phyloP scores from a whole-genome alignment of 2,797 vertebrate species.

The Sebastes nivosus region DNA sequence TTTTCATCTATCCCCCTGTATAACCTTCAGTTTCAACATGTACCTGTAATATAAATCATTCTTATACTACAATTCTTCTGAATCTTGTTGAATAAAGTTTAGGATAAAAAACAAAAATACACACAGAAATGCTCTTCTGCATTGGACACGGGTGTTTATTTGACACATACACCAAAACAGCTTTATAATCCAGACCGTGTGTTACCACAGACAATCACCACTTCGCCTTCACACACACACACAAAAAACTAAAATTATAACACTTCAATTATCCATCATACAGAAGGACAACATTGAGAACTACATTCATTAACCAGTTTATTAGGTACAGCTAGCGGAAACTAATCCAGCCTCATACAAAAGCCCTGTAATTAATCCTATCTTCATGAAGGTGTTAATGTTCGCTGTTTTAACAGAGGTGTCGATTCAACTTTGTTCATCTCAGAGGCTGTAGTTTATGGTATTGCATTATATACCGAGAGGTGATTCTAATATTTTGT shows the following conservation, averaged over 20 bases:
- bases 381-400: neutral
- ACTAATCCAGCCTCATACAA: neutral
- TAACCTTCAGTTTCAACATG: neutral
- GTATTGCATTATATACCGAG: neutral
- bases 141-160: constrained; percentile 41
- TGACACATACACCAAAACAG: constrained; percentile 51
- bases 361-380: neutral
- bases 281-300: neutral
- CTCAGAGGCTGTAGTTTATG: neutral
- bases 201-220: neutral
- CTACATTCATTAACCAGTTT: constrained; percentile 25
- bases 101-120: neutral
- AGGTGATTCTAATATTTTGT: neutral
- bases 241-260: neutral
- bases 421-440: neutral
- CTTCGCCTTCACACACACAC: neutral
- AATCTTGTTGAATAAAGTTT: neutral
- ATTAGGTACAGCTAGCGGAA: neutral
- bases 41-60: neutral
- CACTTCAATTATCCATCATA: constrained; percentile 12
- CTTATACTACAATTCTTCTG: neutral
- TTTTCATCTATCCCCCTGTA: neutral
- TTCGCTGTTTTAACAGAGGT: neutral
- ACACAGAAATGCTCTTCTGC: neutral
- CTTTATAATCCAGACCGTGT: constrained; percentile 25